Evolutionary conservation across 2,113 vertebrate genomes (phyloP).

Genomic region (Ptilorrhoa leucosticta): DNA sequence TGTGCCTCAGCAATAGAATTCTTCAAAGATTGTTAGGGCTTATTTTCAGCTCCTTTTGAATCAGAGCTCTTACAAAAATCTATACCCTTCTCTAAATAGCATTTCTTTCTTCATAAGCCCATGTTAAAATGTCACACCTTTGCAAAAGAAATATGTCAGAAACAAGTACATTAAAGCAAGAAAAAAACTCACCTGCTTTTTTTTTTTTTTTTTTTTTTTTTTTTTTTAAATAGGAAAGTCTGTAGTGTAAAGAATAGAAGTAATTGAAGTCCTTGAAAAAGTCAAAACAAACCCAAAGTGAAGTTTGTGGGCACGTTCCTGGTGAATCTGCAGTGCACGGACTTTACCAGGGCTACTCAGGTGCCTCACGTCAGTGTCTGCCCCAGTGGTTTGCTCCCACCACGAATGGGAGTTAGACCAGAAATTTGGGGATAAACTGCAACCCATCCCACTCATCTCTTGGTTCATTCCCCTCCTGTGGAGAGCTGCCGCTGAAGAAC

Average conservation of each 20-base stretch:
- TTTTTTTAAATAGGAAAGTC: background rate
- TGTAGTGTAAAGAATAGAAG: background rate
- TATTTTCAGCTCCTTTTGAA: background rate
- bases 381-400: background rate
- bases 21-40: background rate
- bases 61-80: background rate
- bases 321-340: background rate
- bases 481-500: background rate
- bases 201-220: background rate
- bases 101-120: background rate
- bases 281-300: background rate
- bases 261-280: background rate
- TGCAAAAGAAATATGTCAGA: background rate
- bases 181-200: fast-evolving
- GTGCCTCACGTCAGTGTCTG: background rate
- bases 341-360: background rate
- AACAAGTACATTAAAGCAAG: background rate
- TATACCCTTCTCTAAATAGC: background rate
- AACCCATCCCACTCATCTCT: background rate
- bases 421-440: background rate
- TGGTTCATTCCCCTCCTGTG: background rate
- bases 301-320: background rate
- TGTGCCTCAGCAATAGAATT: background rate
- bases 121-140: background rate
- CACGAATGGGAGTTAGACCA: background rate